Base-by-base conservation (phyloP, 2,888 invertebrate genomes). In the Cartodere bifasciata region DNA sequence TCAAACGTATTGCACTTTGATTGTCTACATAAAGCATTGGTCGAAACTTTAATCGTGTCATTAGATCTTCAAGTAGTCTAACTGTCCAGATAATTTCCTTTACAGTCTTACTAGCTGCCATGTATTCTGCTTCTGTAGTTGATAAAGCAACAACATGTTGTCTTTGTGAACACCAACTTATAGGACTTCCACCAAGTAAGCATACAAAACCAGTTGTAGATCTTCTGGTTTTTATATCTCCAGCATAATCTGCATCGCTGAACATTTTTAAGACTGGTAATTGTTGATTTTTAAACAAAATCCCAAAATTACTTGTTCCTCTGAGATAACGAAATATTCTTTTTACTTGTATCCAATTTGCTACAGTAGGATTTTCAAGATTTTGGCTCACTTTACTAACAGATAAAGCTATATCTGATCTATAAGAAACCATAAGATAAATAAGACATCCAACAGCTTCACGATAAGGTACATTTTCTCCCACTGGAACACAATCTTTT, bases 81-180 rank as follows among this genome's bases (percentile, higher is more conserved):
- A 35, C 27, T 12, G 46, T 17, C 40, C 46, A 43, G n/a, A 45
- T 28, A 4, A 42, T 31, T 29, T 48, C 47, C 37, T 45, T 45
- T 4, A 39, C 34, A 4, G 43, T 44, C 4, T 40, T 37, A n/a
- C 43, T 32, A 12, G 48, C 39, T 7, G 49, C 43, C 13, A 50
- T 42, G 29, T 50, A 51, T 34, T 53, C 50, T 0, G 52, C 44
- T 29, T 53, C 50, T 2, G 46, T 47, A 0, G 48, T 49, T 4
- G 48, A 50, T 7, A 49, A 25, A 1, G 46, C 42, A 7, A 52
- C 46, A 28, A 36, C 35, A 15, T 20, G 16, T 35, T 45, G 46
- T 41, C 42, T 39, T 39, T 43, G 38, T 32, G 44, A 44, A 17
- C 35, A 35, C 53, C 54, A 52, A 13, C 41, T 38, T 10, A 52